Evolutionary conservation across 1,140 invertebrate genomes (phyloP), one percentile per base, ranked within the genome.

Genomic region (Berghia stephanieae): DNA sequence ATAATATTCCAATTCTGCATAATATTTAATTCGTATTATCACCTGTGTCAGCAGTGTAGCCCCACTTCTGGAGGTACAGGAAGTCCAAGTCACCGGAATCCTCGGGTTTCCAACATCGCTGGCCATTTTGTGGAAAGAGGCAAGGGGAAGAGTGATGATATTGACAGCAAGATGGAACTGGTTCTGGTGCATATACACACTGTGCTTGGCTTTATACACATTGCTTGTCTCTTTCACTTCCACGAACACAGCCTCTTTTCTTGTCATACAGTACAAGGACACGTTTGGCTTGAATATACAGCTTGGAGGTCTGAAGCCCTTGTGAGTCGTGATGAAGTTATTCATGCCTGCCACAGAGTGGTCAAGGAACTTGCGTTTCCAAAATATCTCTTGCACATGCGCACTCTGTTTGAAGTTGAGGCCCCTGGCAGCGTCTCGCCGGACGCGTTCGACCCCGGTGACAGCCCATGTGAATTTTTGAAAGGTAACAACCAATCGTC

Each of bases 381-480:
- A 87, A 57, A 84, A 82, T 43, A 87, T 82, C 69, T 85, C 83
- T 57, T 83, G 83, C 42, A 87, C 86, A 77, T 87, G 86, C 49
- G 84, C 86, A 80, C 84, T 86, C 43, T 85, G 84, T 57, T 85
- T 85, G 78, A 86, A 87, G 43, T 85, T 79, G n/a, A 87, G 52
- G 6, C 86, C 86, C 40, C 82, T 78, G 46, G 81, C 78, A 18
- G 86, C 83, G 75, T 87, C 85, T 24, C 84, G 78, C 42, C 85
- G 76, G 1, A 83, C 84, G 44, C 84, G 81, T 66, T 85, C 85
- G 18, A 87, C 84, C n/a, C 86, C 86, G 34, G 81, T 84, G 3
- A 87, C 83, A 5, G 83, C 84, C 86, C 86, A 87, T 0, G 85
- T 86, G 70, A 87, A 86, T 66, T 85, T 86, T 69, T 87, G 86